Base-by-base conservation (phyloP, 2,797 vertebrate genomes). In the Ctenochaetus hawaiiensis region DNA sequence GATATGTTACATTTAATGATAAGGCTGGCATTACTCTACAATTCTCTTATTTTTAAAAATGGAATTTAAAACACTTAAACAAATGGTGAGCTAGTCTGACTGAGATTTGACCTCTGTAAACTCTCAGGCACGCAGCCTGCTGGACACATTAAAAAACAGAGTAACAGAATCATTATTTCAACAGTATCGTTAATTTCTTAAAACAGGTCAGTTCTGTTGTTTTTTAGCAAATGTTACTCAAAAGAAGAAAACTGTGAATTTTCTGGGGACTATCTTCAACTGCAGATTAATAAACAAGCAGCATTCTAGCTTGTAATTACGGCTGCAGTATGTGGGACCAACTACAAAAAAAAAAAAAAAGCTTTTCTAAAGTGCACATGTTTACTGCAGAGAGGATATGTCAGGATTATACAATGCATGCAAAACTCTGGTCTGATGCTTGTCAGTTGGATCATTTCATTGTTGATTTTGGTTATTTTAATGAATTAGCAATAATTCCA, bases 191-290 rank as follows among this genome's bases (percentile, higher is more conserved):
- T 54, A 0, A 22, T 34, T 49, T 64, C 17, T 20, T 61, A 2
- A 49, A 49, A 26, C 22, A 60, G 56, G 30, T n/a, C 16, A 17
- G 18, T 26, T 16, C 3, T 10, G 1, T 23, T 30, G 6, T 12
- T 13, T 44, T 30, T 52, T 51, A 14, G 45, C 60, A 22, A 44
- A 53, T 9, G 7, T 52, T 44, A 26, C 5, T 54, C 2, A 37
- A 62, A 22, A 7, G 34, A 9, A 48, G 43, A 13, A 30, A 37
- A 49, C 3, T 57, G 8, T 8, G 1, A 20, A 45, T 56, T 23
- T 26, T 22, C 18, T 60, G 23, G 16, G 3, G 34, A 65, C 5
- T 39, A 49, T 51, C 65, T 73, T 52, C 26, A 69, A 39, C n/a
- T 57, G 39, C 2, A 0, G 30, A 57, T 22, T 7, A 39, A 62